A percentile compares a stretch with the other conserved stretches of the same genome.
phyloP scores from a whole-genome alignment of 2,888 invertebrate genomes.

The Andricus curvator region DNA sequence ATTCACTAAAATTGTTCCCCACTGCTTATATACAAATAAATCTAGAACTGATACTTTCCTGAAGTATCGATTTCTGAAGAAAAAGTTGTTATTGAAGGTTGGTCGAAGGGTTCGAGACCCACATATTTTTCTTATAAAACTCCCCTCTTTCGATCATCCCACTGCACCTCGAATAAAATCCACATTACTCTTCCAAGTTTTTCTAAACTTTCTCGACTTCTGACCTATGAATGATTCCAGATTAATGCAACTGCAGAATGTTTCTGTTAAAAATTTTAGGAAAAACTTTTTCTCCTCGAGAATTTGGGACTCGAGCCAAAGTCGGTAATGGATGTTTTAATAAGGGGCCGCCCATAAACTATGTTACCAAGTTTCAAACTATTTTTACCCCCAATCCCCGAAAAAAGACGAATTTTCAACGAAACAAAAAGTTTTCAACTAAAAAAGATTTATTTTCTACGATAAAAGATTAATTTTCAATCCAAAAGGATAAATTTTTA shows the following conservation, averaged over 20 bases:
- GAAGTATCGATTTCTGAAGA: slow-evolving; percentile 6
- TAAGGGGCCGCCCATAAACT: background rate
- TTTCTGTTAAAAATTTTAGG: background rate
- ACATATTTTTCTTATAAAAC: slow-evolving; percentile 30
- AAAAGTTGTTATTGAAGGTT: slow-evolving; percentile 11
- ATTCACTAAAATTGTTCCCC: background rate
- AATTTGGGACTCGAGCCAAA: background rate
- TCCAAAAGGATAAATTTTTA: too few species aligned
- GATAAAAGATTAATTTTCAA: too few species aligned
- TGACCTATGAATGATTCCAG: slow-evolving; percentile 8
- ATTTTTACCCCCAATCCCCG: too few species aligned
- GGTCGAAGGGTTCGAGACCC: background rate
- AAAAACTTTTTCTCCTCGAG: background rate
- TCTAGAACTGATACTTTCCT: background rate
- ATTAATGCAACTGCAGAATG: background rate
- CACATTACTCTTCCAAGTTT: slow-evolving; percentile 17
- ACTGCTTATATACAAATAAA: background rate
- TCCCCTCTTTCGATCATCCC: background rate
- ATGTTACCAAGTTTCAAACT: too few species aligned
- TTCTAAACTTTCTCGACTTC: background rate
- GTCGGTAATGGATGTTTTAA: background rate
- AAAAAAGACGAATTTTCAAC: too few species aligned
- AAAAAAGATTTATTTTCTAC: too few species aligned
- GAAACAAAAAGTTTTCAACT: too few species aligned
- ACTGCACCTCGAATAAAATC: slow-evolving; percentile 1